Evolutionary conservation across 2,113 vertebrate genomes (phyloP).

Genomic region (Thermophis baileyi): DNA sequence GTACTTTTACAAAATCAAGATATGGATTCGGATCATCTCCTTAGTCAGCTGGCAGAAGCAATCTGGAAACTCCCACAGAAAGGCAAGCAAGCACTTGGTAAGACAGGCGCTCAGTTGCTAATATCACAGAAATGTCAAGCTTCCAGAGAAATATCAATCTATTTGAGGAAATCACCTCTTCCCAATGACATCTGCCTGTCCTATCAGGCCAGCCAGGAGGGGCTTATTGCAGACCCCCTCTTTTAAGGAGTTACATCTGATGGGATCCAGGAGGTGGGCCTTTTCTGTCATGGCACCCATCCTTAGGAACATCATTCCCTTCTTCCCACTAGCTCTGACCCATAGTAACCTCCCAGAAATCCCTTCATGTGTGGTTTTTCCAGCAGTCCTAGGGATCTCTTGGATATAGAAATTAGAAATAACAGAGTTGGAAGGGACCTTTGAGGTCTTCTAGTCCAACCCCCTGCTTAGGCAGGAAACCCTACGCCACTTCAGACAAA

Average conservation of each 20-base stretch:
- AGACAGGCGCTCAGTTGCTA: not conserved
- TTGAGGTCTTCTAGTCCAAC: no score
- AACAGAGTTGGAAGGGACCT: no score
- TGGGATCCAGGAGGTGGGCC: not conserved
- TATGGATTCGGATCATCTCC: accelerated
- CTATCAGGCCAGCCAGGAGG: not conserved
- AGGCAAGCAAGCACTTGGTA: conserved; percentile 53
- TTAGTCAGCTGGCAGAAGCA: conserved; percentile 18
- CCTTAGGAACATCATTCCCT: not conserved
- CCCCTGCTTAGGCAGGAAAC: no score
- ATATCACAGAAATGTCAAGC: not conserved
- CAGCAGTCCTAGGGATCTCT: not conserved
- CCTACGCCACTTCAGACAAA: no score
- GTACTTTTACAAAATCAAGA: conserved; percentile 15
- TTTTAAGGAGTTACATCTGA: not conserved
- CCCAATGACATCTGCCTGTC: not conserved
- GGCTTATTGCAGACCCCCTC: not conserved
- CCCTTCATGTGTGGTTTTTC: not conserved
- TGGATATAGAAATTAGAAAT: no score
- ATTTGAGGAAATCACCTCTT: not conserved
- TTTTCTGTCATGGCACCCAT: not conserved
- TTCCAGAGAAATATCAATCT: not conserved
- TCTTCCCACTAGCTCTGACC: not conserved
- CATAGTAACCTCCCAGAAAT: not conserved
- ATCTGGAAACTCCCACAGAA: conserved; percentile 30